These are phyloP conservation scores for Latrodectus hesperus DNA, from an alignment of 2,888 invertebrate species.

Conservation along the genomic window DNA sequence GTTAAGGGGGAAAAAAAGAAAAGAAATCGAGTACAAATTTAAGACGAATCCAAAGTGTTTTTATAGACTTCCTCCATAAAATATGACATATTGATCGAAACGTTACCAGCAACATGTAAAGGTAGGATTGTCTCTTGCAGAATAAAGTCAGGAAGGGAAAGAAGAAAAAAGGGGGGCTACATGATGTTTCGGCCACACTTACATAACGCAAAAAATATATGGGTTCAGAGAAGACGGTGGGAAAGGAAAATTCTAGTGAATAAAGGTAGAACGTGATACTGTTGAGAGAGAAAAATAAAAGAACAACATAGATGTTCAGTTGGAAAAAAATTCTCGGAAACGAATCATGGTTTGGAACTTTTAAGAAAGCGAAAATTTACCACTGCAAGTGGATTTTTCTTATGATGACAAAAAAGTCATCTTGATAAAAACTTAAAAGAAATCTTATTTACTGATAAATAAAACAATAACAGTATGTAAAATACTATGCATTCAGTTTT, in stretches of 20 bases:
- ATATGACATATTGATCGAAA: slow-evolving; percentile 55
- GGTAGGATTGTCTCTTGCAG: slow-evolving; percentile 45
- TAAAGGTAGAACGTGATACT: slow-evolving; percentile 53
- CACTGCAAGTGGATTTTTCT: slow-evolving; percentile 23
- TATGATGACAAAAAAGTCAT: too few species aligned
- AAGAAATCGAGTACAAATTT: slow-evolving; percentile 33
- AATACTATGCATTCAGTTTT: too few species aligned
- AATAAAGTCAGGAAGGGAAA: slow-evolving; percentile 18
- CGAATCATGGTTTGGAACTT: neutral
- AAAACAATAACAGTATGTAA: too few species aligned
- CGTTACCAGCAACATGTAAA: slow-evolving; percentile 46
- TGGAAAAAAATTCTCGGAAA: neutral
- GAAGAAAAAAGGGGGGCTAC: slow-evolving; percentile 21
- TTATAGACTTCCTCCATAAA: slow-evolving; percentile 52
- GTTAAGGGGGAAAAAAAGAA: slow-evolving; percentile 1
- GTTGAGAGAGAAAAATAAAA: slow-evolving; percentile 33
- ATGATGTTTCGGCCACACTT: slow-evolving; percentile 42
- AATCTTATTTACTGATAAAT: too few species aligned
- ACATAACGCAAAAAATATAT: slow-evolving; percentile 56
- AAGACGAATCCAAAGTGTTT: slow-evolving; percentile 59
- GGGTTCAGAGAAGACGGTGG: slow-evolving; percentile 21
- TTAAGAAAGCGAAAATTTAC: slow-evolving; percentile 22
- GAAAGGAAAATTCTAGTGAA: slow-evolving; percentile 7
- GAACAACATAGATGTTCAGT: slow-evolving; percentile 16
- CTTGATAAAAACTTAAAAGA: too few species aligned